A percentile compares a stretch with the other conserved stretches of the same genome.
phyloP scores from a whole-genome alignment of 30 jellyfish, hydroid and myxozoan genomes.

The Mastigias papua region DNA sequence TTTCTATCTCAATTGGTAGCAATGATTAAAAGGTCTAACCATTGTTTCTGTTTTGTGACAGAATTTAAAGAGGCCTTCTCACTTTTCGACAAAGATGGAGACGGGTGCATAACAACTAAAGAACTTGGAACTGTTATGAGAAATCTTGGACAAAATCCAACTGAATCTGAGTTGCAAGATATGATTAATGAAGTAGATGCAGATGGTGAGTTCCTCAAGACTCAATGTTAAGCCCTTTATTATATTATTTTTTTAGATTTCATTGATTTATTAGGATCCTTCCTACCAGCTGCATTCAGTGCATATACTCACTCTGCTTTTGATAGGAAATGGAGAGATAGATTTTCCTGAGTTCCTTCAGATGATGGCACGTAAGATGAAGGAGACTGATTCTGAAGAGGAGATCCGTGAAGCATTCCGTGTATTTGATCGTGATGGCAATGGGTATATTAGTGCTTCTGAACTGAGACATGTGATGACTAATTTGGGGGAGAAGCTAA shows the following conservation, averaged over 20 bases:
- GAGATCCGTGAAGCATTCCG: constrained; percentile 98
- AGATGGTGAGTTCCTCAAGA: constrained; percentile 72
- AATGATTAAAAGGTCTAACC: too few species aligned
- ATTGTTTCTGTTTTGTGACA: not conserved
- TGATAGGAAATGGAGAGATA: constrained; percentile 89
- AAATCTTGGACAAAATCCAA: constrained; percentile 94
- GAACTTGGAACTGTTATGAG: constrained; percentile 95
- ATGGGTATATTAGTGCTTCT: constrained; percentile 92
- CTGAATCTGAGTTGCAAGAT: constrained; percentile 93
- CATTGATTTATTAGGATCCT: too few species aligned
- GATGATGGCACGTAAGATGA: constrained; percentile 93
- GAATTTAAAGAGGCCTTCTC: constrained; percentile 97
- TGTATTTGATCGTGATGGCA: constrained; percentile 95
- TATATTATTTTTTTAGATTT: too few species aligned
- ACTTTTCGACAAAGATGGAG: constrained; percentile 94
- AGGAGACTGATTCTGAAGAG: constrained; percentile 85
- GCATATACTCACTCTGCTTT: not conserved
- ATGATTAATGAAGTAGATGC: constrained; percentile 97
- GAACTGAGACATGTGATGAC: constrained; percentile 94
- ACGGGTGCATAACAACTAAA: constrained; percentile 88
- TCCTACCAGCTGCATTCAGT: not conserved
- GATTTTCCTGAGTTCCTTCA: constrained; percentile 91
- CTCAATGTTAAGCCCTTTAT: not conserved
- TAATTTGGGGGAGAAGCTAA: constrained; percentile 89
- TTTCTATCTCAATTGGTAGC: too few species aligned